Evolutionary conservation across 37 sponge, comb jelly and placozoan genomes (phyloP).

Genomic region (Tethya wilhelma): DNA sequence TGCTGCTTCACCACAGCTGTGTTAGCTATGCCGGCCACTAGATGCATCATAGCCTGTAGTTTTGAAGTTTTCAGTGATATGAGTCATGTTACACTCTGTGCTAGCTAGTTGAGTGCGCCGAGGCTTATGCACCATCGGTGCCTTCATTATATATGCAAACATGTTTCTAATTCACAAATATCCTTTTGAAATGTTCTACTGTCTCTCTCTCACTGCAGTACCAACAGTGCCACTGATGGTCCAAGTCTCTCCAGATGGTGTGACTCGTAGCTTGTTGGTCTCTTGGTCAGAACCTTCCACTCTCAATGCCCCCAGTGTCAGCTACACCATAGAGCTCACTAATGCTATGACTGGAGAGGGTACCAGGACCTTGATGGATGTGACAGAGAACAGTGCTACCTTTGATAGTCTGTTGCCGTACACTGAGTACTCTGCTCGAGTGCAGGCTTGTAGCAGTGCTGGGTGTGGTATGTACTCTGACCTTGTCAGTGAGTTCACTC

Average conservation of each 20-base stretch:
- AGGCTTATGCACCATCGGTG: too few species aligned
- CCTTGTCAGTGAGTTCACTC: slow-evolving; percentile 5
- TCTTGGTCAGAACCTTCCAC: slow-evolving; percentile 7
- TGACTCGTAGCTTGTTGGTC: neutral
- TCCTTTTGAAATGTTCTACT: neutral
- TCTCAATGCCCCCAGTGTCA: slow-evolving; percentile 17
- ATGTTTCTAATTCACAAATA: too few species aligned
- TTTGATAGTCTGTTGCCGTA: slow-evolving; percentile 15
- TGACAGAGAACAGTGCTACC: neutral
- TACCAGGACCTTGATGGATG: neutral
- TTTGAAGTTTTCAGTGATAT: too few species aligned
- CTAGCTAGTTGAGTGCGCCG: too few species aligned
- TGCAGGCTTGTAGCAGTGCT: slow-evolving; percentile 33
- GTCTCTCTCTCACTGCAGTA: slow-evolving; percentile 8
- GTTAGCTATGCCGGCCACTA: too few species aligned
- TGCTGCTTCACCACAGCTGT: too few species aligned
- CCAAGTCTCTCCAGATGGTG: neutral
- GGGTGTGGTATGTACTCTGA: slow-evolving; percentile 27
- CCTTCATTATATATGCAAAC: too few species aligned
- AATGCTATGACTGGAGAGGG: neutral
- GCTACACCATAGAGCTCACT: neutral
- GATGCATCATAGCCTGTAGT: too few species aligned
- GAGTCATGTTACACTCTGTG: too few species aligned
- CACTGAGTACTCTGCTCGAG: slow-evolving; percentile 19
- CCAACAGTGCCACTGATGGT: neutral